A percentile compares a stretch with the other conserved stretches of the same genome.
Evolutionary conservation across 2,797 vertebrate species (phyloP).

Genomic region (Catharus ustulatus): DNA sequence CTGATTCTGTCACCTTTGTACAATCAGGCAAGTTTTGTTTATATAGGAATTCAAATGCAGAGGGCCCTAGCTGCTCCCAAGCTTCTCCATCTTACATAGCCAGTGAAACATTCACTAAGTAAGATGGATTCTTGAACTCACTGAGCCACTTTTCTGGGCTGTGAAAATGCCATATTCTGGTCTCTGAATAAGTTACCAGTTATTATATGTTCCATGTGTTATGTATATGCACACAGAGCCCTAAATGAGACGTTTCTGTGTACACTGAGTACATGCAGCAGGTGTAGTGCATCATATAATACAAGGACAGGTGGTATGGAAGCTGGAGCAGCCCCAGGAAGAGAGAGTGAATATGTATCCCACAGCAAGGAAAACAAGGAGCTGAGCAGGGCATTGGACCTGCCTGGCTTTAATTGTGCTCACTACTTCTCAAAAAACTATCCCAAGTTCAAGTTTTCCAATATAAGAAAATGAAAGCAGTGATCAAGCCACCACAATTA

Average conservation of each 20-base stretch:
- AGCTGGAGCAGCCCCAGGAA: background rate
- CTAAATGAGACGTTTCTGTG: background rate
- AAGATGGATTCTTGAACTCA: background rate
- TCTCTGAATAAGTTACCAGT: background rate
- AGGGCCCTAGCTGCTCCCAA: background rate
- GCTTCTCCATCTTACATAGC: background rate
- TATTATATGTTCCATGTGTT: background rate
- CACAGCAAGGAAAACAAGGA: background rate
- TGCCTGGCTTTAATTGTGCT: background rate
- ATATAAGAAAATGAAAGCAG: background rate
- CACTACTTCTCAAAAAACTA: background rate
- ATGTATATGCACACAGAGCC: background rate
- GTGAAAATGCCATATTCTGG: background rate
- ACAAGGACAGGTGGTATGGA: background rate
- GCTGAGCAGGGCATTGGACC: background rate
- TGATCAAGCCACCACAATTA: background rate
- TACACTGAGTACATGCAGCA: background rate
- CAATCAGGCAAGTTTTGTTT: background rate
- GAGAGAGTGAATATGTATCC: background rate
- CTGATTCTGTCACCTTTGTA: background rate
- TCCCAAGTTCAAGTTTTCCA: background rate
- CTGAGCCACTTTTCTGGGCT: background rate
- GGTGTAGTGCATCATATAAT: fast-evolving
- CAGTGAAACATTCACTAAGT: background rate
- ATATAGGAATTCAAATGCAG: background rate